These are phyloP conservation scores for Cladopsammia gracilis DNA, from an alignment of 64 coral and sea anemone genomes.

Conservation along the genomic window DNA sequence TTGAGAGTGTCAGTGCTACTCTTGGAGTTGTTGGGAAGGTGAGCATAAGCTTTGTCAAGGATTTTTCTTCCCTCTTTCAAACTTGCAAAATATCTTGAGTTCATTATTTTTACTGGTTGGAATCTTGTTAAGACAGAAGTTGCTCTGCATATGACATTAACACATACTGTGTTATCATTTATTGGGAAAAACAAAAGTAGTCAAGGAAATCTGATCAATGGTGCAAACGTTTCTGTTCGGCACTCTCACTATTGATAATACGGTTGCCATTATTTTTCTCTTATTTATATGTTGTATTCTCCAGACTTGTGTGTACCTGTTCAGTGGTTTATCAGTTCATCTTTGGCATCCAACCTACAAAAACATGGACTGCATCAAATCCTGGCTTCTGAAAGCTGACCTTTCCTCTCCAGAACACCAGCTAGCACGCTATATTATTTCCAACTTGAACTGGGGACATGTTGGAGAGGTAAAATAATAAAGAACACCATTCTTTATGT, in stretches of 20 bases:
- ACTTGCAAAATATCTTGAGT: too few relatives aligned
- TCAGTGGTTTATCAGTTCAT: constrained; percentile 84
- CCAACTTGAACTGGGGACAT: constrained; percentile 94
- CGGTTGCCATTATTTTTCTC: not conserved
- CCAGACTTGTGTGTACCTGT: constrained; percentile 90
- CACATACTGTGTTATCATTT: too few relatives aligned
- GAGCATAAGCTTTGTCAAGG: not conserved
- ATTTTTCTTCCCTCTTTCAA: not conserved
- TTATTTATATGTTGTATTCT: not conserved
- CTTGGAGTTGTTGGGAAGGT: constrained; percentile 92
- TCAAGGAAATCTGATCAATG: too few relatives aligned
- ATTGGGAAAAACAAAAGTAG: too few relatives aligned
- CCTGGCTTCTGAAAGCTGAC: constrained; percentile 86
- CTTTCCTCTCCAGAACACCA: constrained; percentile 90
- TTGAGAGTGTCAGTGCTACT: constrained; percentile 79
- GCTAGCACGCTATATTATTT: constrained; percentile 84
- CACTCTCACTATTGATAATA: too few relatives aligned
- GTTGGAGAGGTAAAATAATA: constrained; percentile 59
- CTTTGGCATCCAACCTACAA: constrained; percentile 76
- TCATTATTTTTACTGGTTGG: too few relatives aligned
- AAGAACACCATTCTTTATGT: too few relatives aligned
- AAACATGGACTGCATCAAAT: constrained; percentile 85
- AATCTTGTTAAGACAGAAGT: too few relatives aligned
- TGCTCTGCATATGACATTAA: too few relatives aligned
- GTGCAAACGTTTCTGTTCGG: too few relatives aligned